Evolutionary conservation across 92 coral and sea anemone species (phyloP), one percentile per base, ranked within the genome.

Genomic region (Siderastrea siderea): DNA sequence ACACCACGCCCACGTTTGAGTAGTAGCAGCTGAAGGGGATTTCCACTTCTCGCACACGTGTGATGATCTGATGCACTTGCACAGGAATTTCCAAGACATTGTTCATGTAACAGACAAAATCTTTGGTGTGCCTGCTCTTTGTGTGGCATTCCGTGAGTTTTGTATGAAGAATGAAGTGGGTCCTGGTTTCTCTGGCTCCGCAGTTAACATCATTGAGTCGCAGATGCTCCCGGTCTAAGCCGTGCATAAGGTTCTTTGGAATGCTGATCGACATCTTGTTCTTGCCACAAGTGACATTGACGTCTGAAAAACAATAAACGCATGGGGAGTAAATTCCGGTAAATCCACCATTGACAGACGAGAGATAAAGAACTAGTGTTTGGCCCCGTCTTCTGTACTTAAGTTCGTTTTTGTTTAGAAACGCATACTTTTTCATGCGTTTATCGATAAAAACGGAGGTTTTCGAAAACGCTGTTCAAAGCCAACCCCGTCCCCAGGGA

Each of bases 21-120:
- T 85, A 85, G 55, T 47, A 85, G 51, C 89, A 85, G 51, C 47
- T 65, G 46, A 85, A 85, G 52, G 89, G 89, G 11, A 85, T 85
- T 52, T 76, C 82, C 15, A 85, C 83, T 47, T 85, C 82, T 3
- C 89, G 89, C 17, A 85, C 83, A 44, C 89, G 89, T 9, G 89
- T 77, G 59, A 85, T 85, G n/a, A 67, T 75, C 76, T 76, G 89
- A 43, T 66, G 2, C 5, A 14, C 54, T 15, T 9, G 38, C 66
- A 77, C 11, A 7, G 89, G 76, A 43, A 85, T 85, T 53, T 85
- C 76, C 46, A 58, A 38, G 48, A 85, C 82, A 12, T 55, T 53
- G 48, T 85, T 85, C 26, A 14, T 65, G 70, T 85, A 85, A 51
- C 8, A 19, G 50, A 85, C 71, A 43, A 68, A 85, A 43, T 63